Base-by-base conservation (phyloP, 2,888 invertebrate genomes). In the Caenorhabditis sp. region DNA sequence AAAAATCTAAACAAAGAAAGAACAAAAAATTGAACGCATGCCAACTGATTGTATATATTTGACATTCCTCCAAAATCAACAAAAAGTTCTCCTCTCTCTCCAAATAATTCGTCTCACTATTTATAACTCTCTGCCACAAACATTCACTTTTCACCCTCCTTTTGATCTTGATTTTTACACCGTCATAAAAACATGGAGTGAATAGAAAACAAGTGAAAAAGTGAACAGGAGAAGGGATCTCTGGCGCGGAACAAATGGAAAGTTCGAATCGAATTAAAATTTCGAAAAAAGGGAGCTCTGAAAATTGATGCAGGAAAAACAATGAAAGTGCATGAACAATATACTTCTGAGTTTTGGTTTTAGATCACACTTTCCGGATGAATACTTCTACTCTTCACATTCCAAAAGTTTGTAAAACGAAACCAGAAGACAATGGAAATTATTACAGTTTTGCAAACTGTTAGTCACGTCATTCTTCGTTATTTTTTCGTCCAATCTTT, bases 111-210 rank as follows among this genome's bases (percentile, higher is more conserved):
- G 8, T 12, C 38, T 38, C 41, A 61, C 61, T 61, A 61, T 61
- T 61, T 61, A 61, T 61, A 61, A 61, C 61, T 61, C 61, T 61
- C 61, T 61, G 2, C 38, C 38, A 41, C 41, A 61, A 61, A 61
- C 38, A 61, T 41, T 41, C 38, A 41, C 41, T 61, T 61, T 61
- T 61, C 41, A 61, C 61, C 41, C 41, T n/a, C n/a, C n/a, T 61
- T 61, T 61, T 61, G 61, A 41, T 61, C 41, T 61, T 61, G 24
- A 24, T 24, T 61, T 41, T 24, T 41, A 61, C 41, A 38, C 22
- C 38, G 61, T 61, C 61, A 61, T 61, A 61, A 61, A 61, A 61
- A 59, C 2, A 16, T 28, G 56, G 16, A 6, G 14, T n/a, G 35
- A 61, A 41, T 24, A 41, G 41, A 61, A 54, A 54, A 54, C 54